Conservation (phyloP, 2,888 invertebrate species). For the Dryocosmus kuriphilus region DNA sequence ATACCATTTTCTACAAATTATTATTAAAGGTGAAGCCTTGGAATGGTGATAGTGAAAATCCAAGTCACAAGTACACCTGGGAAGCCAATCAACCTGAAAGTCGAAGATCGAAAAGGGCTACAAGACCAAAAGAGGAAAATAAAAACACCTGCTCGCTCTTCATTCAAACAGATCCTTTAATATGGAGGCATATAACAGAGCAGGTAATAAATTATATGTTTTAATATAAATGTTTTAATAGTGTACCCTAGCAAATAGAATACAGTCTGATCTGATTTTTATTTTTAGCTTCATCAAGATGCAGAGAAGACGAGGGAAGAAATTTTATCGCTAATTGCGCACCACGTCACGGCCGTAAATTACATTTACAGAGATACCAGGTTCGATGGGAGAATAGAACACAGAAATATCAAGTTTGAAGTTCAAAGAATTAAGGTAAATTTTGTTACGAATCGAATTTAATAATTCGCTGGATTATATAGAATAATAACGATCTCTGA, state of each 20-base stretch:
- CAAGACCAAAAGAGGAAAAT: constrained; percentile 84
- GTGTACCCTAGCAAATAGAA: background rate
- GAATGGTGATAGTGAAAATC: constrained; percentile 76
- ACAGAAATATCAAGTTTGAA: constrained; percentile 97
- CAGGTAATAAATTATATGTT: constrained; percentile 81
- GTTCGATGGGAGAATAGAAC: constrained; percentile 93
- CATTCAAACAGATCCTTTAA: constrained; percentile 98
- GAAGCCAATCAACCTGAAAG: constrained; percentile 84
- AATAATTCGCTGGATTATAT: constrained; percentile 41
- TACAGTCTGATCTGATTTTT: background rate
- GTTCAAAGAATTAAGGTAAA: constrained; percentile 90
- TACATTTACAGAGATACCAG: constrained; percentile 97
- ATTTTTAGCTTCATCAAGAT: constrained; percentile 83
- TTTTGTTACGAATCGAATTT: constrained; percentile 3
- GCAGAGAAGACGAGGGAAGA: constrained; percentile 96
- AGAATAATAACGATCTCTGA: background rate
- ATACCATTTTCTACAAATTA: background rate
- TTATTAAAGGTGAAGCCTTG: constrained; percentile 63
- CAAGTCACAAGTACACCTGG: constrained; percentile 87
- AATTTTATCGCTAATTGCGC: constrained; percentile 97
- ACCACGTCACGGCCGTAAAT: constrained; percentile 99
- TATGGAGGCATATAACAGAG: constrained; percentile 95
- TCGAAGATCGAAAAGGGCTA: constrained; percentile 79
- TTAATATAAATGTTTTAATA: background rate
- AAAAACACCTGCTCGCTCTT: constrained; percentile 96